phyloP scores from a whole-genome alignment of 2,888 invertebrate species.

The Brenthis ino region DNA sequence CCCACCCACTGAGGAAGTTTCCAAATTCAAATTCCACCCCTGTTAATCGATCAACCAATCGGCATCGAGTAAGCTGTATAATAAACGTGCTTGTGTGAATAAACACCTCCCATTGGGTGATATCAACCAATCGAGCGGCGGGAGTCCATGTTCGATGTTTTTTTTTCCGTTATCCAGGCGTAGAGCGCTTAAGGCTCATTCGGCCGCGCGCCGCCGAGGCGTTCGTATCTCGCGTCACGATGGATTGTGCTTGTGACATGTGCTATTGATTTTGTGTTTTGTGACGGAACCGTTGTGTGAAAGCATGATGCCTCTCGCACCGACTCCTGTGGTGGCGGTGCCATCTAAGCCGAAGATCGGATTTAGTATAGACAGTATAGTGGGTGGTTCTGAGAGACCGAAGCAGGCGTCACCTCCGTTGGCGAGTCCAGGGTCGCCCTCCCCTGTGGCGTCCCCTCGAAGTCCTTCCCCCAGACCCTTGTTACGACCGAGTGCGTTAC shows the following conservation, averaged over 20 bases:
- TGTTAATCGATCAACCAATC: constrained; percentile 60
- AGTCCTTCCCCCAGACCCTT: constrained; percentile 73
- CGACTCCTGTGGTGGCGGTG: constrained; percentile 95
- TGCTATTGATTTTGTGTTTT: constrained; percentile 73
- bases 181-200: constrained; percentile 62
- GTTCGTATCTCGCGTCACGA: constrained; percentile 75
- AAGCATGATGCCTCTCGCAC: constrained; percentile 97
- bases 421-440: constrained; percentile 77
- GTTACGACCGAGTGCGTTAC: constrained; percentile 76
- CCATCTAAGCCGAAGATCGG: constrained; percentile 96
- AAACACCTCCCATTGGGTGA: constrained; percentile 58
- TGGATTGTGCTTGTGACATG: constrained; percentile 81
- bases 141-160: constrained; percentile 73
- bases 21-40: constrained; percentile 73
- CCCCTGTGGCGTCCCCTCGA: constrained; percentile 71
- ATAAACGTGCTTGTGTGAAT: constrained; percentile 57
- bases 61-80: constrained; percentile 53
- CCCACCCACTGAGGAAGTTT: constrained; percentile 75
- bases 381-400: constrained; percentile 84
- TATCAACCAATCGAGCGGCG: constrained; percentile 59
- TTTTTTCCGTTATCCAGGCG: constrained; percentile 61
- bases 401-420: constrained; percentile 81
- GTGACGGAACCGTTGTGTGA: constrained; percentile 73
- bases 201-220: constrained; percentile 79
- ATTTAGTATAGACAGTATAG: constrained; percentile 97